Evolutionary conservation across 2,113 vertebrate genomes (phyloP).

Genomic region (Psettodes erumei): DNA sequence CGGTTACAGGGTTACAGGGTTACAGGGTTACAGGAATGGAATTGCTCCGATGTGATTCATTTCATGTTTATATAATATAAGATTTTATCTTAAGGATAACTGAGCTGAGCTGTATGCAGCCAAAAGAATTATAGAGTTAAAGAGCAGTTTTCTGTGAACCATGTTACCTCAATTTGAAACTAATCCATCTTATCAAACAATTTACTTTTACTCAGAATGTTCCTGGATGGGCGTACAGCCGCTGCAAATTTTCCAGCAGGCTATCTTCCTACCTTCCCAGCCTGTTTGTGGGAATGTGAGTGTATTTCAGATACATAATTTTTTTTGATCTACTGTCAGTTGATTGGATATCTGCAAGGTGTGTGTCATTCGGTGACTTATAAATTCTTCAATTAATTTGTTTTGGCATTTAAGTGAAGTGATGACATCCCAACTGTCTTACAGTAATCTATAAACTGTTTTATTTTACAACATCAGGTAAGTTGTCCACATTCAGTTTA

Average conservation of each 20-base stretch:
- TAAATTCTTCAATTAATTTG: too few species aligned
- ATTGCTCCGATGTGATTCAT: not conserved
- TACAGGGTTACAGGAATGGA: not conserved
- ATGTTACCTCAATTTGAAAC: not conserved
- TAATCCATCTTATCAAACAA: not conserved
- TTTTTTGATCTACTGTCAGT: too few species aligned
- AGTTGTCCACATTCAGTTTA: not conserved
- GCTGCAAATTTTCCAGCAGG: not conserved
- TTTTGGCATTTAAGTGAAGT: not conserved
- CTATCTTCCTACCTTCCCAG: not conserved
- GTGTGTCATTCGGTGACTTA: too few species aligned
- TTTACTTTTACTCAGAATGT: not conserved
- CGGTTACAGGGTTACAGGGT: too few species aligned
- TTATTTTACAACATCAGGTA: too few species aligned
- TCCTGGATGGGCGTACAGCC: not conserved
- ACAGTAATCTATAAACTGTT: too few species aligned
- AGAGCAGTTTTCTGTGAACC: not conserved
- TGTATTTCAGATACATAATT: not conserved
- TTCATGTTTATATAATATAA: not conserved
- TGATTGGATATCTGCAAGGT: not conserved
- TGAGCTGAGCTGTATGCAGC: not conserved
- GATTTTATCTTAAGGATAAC: slow-evolving; percentile 2
- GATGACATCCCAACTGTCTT: not conserved
- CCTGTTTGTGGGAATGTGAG: not conserved
- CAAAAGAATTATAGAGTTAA: not conserved